These are phyloP conservation scores for Prunella strophiata DNA, from an alignment of 2,797 vertebrate species.

Conservation along the genomic window DNA sequence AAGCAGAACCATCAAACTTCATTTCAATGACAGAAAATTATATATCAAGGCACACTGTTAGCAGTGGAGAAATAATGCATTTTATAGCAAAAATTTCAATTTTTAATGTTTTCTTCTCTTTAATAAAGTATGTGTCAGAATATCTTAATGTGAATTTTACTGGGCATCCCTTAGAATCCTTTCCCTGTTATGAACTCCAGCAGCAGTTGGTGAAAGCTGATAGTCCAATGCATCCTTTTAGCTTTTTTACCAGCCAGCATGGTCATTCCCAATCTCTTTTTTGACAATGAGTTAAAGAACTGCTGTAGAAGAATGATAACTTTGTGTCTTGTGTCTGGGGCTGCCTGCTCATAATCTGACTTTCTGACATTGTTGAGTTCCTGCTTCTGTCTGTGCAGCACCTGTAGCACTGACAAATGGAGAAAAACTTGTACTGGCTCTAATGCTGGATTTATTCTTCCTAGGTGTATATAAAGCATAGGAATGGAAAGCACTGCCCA, in stretches of 20 bases:
- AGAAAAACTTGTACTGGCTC: neutral
- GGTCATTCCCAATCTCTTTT: neutral
- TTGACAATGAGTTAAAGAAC: neutral
- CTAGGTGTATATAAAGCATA: neutral
- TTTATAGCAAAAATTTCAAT: neutral
- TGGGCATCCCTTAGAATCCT: neutral
- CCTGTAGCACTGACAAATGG: neutral
- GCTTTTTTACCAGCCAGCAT: neutral
- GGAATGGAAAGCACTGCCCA: neutral
- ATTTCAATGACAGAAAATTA: neutral
- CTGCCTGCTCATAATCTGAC: neutral
- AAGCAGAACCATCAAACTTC: constrained; percentile 21
- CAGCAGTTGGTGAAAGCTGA: neutral
- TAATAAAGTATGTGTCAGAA: neutral
- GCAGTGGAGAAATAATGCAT: neutral
- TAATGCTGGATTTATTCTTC: neutral
- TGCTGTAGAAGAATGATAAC: neutral
- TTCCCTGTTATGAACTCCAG: neutral
- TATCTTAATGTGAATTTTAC: neutral
- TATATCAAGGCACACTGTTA: neutral
- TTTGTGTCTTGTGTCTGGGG: neutral
- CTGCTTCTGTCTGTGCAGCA: neutral
- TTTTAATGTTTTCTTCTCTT: neutral
- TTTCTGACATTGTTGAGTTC: neutral
- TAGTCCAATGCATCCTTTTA: neutral